Conservation (phyloP, 2,797 vertebrate genomes). For the Danio jaintianensis region DNA sequence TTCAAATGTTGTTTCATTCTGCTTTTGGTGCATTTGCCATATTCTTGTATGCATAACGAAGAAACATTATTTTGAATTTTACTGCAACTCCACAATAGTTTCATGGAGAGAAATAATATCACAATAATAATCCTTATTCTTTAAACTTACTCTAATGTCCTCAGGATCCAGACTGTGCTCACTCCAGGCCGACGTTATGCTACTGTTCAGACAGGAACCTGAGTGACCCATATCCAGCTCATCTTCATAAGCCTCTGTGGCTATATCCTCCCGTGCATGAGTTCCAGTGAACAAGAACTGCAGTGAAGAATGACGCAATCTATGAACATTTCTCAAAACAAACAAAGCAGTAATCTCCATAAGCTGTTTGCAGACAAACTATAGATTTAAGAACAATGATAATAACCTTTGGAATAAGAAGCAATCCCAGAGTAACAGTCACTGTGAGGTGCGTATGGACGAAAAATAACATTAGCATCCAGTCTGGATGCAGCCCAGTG, state of each 20-base stretch:
- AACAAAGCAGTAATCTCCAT: background rate
- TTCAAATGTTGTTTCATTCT: no score
- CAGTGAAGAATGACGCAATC: slow-evolving; percentile 29
- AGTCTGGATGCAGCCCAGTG: slow-evolving; percentile 92
- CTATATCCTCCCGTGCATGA: slow-evolving; percentile 94
- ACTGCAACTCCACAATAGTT: no score
- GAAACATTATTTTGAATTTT: no score
- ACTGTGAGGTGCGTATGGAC: slow-evolving; percentile 96
- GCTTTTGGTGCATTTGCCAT: no score
- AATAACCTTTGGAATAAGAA: slow-evolving; percentile 94
- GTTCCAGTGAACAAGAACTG: slow-evolving; percentile 94
- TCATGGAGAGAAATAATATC: no score
- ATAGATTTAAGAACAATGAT: slow-evolving; percentile 5
- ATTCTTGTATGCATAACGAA: no score
- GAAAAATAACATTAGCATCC: slow-evolving; percentile 96
- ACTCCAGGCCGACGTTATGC: slow-evolving; percentile 98
- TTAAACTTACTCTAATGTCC: slow-evolving; percentile 88
- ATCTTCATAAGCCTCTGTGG: slow-evolving; percentile 97
- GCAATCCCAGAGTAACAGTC: slow-evolving; percentile 91
- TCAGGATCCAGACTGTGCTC: slow-evolving; percentile 98
- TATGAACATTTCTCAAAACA: background rate
- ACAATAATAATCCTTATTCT: no score
- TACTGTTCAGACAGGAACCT: slow-evolving; percentile 96
- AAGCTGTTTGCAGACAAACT: background rate
- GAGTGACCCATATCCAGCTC: slow-evolving; percentile 97